These are phyloP conservation scores for Styela clava DNA, from an alignment of 23 tunicate genomes.

Conservation along the genomic window DNA sequence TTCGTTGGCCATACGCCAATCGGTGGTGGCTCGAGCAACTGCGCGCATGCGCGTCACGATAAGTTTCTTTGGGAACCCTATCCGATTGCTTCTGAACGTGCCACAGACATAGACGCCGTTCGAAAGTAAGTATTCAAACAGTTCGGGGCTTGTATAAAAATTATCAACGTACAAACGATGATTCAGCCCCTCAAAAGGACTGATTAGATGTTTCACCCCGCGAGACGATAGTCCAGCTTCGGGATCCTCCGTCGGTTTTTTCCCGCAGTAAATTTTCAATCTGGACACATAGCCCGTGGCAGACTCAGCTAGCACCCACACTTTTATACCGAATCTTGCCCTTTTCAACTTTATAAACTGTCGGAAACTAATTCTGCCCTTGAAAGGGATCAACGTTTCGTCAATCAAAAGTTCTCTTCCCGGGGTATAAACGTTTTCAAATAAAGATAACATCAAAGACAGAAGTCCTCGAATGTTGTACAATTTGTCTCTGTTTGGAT, in stretches of 20 bases:
- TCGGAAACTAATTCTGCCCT: neutral
- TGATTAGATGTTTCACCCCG: constrained; percentile 3
- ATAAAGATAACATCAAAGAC: neutral
- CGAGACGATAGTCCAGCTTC: constrained; percentile 19
- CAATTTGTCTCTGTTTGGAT: neutral
- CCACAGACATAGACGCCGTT: constrained; percentile 24
- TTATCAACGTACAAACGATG: constrained; percentile 29
- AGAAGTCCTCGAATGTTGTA: neutral
- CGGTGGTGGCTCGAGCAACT: neutral
- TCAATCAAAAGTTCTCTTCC: neutral
- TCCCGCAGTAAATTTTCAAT: neutral
- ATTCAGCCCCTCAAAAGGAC: neutral
- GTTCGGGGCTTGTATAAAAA: neutral
- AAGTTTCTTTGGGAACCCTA: constrained; percentile 9
- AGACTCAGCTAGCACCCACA: neutral
- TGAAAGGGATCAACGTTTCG: neutral
- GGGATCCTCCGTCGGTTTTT: neutral
- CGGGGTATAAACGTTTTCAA: neutral
- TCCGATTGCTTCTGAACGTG: constrained; percentile 17
- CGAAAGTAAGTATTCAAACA: neutral
- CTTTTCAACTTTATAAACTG: neutral
- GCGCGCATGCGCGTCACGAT: neutral
- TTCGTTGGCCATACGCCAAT: too few species aligned
- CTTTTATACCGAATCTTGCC: neutral
- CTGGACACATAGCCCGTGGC: neutral